phyloP scores from a whole-genome alignment of 2,797 vertebrate genomes.

The Natrix natrix region DNA sequence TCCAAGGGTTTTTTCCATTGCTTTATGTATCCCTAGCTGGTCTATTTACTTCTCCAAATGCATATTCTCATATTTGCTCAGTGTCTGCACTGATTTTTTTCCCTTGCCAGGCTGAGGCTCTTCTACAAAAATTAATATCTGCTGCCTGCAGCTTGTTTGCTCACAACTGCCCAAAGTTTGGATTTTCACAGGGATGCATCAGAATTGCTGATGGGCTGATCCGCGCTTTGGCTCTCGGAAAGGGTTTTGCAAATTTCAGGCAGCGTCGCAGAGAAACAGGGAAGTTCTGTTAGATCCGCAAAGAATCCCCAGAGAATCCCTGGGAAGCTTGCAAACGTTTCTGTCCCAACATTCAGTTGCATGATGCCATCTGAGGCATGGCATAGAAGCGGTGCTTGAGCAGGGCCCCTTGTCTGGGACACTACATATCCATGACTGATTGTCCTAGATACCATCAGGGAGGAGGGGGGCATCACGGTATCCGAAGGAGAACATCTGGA shows the following conservation, averaged over 20 bases:
- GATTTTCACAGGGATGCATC: neutral
- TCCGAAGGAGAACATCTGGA: too few relatives aligned
- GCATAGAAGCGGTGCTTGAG: neutral
- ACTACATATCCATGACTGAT: neutral
- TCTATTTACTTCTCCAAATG: neutral
- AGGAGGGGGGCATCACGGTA: too few relatives aligned
- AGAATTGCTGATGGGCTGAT: neutral
- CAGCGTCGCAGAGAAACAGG: neutral
- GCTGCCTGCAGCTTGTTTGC: neutral
- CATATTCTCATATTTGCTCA: neutral
- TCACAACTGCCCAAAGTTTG: neutral
- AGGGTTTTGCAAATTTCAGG: neutral
- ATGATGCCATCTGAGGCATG: neutral
- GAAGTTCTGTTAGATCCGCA: neutral
- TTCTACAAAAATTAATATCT: neutral
- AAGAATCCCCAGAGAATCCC: neutral
- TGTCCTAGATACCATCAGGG: too few relatives aligned
- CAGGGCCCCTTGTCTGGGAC: neutral
- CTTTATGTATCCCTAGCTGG: neutral
- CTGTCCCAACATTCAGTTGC: neutral
- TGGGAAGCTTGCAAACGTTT: neutral
- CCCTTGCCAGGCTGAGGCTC: neutral
- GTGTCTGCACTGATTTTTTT: neutral
- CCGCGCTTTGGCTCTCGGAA: neutral
- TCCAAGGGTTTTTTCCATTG: neutral